Evolutionary conservation across 2,888 invertebrate species (phyloP).

Genomic region (Crepidodera aurea): DNA sequence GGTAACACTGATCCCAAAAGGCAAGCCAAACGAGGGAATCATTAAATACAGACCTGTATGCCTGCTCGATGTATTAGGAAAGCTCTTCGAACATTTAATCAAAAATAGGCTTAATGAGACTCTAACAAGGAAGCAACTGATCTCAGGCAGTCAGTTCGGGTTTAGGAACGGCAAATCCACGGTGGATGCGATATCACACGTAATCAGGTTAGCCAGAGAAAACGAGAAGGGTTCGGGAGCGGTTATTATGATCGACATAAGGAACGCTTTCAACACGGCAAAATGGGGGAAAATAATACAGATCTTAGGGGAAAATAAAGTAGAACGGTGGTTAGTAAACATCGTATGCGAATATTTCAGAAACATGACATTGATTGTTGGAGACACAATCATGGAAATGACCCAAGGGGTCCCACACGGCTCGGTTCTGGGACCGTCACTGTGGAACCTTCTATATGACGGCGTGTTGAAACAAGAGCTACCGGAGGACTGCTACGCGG

Average conservation of each 20-base stretch:
- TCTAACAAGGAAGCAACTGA: background rate
- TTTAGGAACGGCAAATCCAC: background rate
- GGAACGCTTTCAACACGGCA: background rate
- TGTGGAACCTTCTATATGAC: slow-evolving; percentile 28
- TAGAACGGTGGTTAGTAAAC: background rate
- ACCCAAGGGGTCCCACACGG: slow-evolving; percentile 28
- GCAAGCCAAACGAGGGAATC: too few species aligned
- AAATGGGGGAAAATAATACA: background rate
- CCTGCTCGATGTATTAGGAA: background rate
- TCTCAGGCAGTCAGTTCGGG: background rate
- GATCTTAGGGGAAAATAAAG: background rate
- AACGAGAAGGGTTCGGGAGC: background rate
- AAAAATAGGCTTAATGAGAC: background rate
- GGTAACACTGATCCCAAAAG: background rate
- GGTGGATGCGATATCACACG: background rate
- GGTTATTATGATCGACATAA: background rate
- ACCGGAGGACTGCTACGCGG: background rate
- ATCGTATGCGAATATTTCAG: background rate
- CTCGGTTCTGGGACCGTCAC: slow-evolving; percentile 22
- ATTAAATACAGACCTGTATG: background rate
- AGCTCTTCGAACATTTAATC: background rate
- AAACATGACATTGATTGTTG: slow-evolving; percentile 1
- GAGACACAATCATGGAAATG: background rate
- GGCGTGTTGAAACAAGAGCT: slow-evolving; percentile 6
- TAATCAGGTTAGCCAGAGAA: background rate